phyloP scores from a whole-genome alignment of 2,888 invertebrate genomes.

The Dexiosoma caninum region DNA sequence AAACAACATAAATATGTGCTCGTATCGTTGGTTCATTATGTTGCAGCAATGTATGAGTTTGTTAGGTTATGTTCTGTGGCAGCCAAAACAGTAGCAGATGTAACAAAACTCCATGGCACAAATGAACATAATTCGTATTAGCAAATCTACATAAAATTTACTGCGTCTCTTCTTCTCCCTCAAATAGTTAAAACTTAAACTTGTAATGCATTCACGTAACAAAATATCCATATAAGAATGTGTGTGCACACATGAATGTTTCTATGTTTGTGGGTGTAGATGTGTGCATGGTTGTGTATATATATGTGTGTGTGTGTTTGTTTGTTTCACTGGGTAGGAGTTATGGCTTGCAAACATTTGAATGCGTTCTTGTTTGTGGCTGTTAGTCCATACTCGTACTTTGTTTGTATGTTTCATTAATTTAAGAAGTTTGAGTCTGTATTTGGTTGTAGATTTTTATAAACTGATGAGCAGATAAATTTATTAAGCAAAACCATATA shows the following conservation, averaged over 20 bases:
- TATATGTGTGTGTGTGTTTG: not conserved
- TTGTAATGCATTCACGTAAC: constrained; percentile 41
- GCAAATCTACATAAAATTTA: constrained; percentile 76
- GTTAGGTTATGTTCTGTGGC: constrained; percentile 53
- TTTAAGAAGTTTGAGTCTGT: constrained; percentile 52
- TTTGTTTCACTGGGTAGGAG: not conserved
- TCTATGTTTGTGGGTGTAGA: not conserved
- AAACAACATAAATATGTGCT: constrained; percentile 51
- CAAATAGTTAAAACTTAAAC: constrained; percentile 56
- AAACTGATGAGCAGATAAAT: constrained; percentile 77
- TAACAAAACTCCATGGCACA: constrained; percentile 54
- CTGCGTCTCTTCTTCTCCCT: constrained; percentile 66
- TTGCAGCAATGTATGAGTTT: constrained; percentile 19
- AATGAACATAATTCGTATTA: constrained; percentile 76
- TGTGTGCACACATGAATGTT: not conserved
- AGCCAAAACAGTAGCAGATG: constrained; percentile 59
- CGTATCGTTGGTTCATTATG: constrained; percentile 38
- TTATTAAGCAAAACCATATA: constrained; percentile 77
- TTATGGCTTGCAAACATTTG: not conserved
- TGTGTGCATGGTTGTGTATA: not conserved
- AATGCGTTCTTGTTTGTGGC: constrained; percentile 1
- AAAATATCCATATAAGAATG: not conserved
- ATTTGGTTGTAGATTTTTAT: constrained; percentile 60
- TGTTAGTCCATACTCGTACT: not conserved
- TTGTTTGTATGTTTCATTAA: constrained; percentile 4